These are phyloP conservation scores for Erethizon dorsatum DNA, from an alignment of 2,797 vertebrate species.

Conservation along the genomic window DNA sequence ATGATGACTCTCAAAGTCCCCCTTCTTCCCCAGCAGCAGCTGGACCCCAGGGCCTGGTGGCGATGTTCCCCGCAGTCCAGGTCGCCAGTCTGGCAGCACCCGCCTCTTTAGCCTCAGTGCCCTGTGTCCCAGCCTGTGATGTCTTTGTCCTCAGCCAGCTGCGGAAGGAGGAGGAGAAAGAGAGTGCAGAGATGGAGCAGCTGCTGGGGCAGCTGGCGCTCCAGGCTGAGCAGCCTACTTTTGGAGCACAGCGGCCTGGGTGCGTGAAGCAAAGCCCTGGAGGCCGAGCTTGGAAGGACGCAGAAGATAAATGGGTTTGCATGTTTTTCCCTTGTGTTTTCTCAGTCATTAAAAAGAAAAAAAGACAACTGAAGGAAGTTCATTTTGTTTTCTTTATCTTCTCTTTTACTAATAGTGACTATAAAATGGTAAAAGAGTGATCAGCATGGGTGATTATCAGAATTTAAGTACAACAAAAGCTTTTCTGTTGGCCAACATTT, in stretches of 20 bases:
- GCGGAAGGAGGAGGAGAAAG: conserved; percentile 91
- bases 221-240: conserved; percentile 91
- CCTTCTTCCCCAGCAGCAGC: not conserved
- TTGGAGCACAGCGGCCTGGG: conserved; percentile 91
- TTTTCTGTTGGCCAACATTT: not conserved
- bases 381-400: not conserved
- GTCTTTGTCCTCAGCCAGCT: conserved; percentile 89
- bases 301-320: conserved; percentile 92
- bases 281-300: conserved; percentile 90
- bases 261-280: conserved; percentile 87
- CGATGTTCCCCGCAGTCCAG: not conserved
- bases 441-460: not conserved
- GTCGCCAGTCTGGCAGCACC: not conserved
- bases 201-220: conserved; percentile 87
- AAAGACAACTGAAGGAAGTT: not conserved
- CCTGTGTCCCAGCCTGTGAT: not conserved
- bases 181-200: conserved; percentile 87
- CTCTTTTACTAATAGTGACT: conserved; percentile 1
- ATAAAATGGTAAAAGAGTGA: not conserved
- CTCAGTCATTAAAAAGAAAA: too few species aligned
- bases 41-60: not conserved
- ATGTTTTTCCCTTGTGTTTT: too few species aligned
- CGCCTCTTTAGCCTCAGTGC: not conserved
- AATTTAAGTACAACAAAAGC: not conserved
- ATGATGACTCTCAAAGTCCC: not conserved